Base-by-base conservation (phyloP, 2,113 vertebrate genomes). In the Mormyrus iriodes region DNA sequence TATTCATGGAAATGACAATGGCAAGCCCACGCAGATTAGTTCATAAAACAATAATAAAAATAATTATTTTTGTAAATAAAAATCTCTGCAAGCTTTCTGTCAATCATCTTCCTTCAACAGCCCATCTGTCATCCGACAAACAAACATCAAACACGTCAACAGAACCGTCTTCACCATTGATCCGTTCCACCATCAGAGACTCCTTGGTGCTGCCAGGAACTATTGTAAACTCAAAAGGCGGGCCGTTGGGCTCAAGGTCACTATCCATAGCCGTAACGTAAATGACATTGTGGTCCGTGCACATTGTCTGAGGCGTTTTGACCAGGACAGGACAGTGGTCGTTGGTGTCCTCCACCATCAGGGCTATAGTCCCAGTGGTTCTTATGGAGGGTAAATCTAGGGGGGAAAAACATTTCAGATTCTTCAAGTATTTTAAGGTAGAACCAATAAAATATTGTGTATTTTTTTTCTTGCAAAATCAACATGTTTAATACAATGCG, bases 311-410 rank as follows among this genome's bases (percentile, higher is more conserved):
- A 31, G 87, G 46, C 1, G 92, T 93, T 9, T 93, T 46, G 9
- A 92, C 92, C 88, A 99, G 92, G 24, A 87, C 31, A 0, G 98
- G 98, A 90, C 98, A 99, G 90, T 99, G 94, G 92, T 97, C 95
- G 89, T 97, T 97, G 88, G 90, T 89, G 92, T 97, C 95, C 85
- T 89, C 79, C 24, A 97, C 93, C 0, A 88, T 58, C 91, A 97
- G 92, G 9, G 92, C 4, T 0, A 97, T 90, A 0, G 96, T 97
- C 85, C 96, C 96, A 0, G 96, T 97, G 88, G 92, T 88, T 0
- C 96, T 97, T 93, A 96, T 95, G 44, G 89, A 90, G 42, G 94
- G 93, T 24, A 73, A 24, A 92, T 92, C 96, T 97, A 53, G 21
- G 44, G 5, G 5, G 19, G 39, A 49, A 44, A 21, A 24, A 46